These are phyloP conservation scores for Glaucopsyche alexis DNA, from an alignment of 2,888 invertebrate genomes.

Conservation along the genomic window DNA sequence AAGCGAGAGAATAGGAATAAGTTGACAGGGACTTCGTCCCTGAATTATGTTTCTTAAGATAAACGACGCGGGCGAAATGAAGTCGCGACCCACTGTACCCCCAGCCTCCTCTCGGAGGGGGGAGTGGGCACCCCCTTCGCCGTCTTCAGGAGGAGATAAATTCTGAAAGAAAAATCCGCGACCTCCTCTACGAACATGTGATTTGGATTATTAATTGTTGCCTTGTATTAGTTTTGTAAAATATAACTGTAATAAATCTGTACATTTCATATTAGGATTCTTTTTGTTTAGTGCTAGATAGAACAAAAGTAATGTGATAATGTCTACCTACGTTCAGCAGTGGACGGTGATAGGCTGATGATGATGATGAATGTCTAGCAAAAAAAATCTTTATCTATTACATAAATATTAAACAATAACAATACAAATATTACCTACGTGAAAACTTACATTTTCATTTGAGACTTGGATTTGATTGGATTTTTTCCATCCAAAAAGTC, in stretches of 20 bases:
- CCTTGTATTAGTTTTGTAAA: constrained; percentile 23
- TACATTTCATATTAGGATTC: not conserved
- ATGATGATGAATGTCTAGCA: too few relatives aligned
- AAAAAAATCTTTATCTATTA: too few relatives aligned
- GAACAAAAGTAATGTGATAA: not conserved
- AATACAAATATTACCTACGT: too few relatives aligned
- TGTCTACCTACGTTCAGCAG: too few relatives aligned
- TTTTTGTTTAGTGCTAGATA: not conserved
- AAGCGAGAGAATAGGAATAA: constrained; percentile 80
- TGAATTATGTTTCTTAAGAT: constrained; percentile 86
- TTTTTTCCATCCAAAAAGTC: too few relatives aligned
- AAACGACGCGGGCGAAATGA: constrained; percentile 87
- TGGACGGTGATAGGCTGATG: too few relatives aligned
- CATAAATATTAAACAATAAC: too few relatives aligned
- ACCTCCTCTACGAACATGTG: constrained; percentile 73
- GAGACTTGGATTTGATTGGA: too few relatives aligned
- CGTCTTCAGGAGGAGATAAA: constrained; percentile 72
- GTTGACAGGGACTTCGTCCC: constrained; percentile 80
- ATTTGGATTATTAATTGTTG: constrained; percentile 73
- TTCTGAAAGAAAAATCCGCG: constrained; percentile 78
- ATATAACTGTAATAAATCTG: constrained; percentile 11
- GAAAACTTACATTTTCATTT: too few relatives aligned
- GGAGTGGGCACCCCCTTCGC: constrained; percentile 43
- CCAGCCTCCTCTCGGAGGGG: constrained; percentile 37
- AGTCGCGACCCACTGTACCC: constrained; percentile 77